Evolutionary conservation across 2,113 vertebrate genomes (phyloP), one percentile per base, ranked within the genome.

Genomic region (Ariopsis seemanni): DNA sequence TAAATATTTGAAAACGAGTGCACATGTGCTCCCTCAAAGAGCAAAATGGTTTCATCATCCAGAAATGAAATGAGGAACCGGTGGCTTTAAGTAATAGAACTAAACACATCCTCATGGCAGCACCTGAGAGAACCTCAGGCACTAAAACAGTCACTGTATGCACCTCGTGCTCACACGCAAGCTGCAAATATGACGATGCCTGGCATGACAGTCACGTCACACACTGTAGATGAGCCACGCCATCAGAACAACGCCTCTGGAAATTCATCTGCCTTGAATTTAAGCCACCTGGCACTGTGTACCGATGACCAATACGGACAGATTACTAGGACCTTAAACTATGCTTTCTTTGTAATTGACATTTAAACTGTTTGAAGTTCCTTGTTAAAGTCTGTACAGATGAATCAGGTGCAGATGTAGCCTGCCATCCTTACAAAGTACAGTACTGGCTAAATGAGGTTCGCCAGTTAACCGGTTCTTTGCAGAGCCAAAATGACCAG

Each of bases 291-390:
- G 97, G 96, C 96, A 96, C 95, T 95, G 94, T 90, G 93, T 96
- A 96, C 94, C 91, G 93, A 95, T 96, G 96, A 96, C 95, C 96
- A 96, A 95, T 93, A 94, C 89, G 92, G 95, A 95, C 95, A 96
- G 95, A 96, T 96, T 94, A 96, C 94, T 95, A 92, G 92, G 96
- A 96, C 95, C 94, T 95, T 95, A 97, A 97, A 95, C 93, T 94
- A 93, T 92, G 89, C 93, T 95, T 95, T 95, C 94, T 95, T 95
- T 96, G 95, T 96, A 96, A 97, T 95, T 96, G 95, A 96, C 96
- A 97, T 95, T 96, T 96, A 96, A 97, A 96, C 94, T 95, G 94
- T 96, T 97, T 96, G 95, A 97, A 97, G 96, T 97, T 96, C 95
- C 94, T 97, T 94, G 96, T 96, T 97, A 96, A 90, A 96, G 93